Evolutionary conservation across 2,888 invertebrate species (phyloP).

Genomic region (Sminthurides aquaticus): DNA sequence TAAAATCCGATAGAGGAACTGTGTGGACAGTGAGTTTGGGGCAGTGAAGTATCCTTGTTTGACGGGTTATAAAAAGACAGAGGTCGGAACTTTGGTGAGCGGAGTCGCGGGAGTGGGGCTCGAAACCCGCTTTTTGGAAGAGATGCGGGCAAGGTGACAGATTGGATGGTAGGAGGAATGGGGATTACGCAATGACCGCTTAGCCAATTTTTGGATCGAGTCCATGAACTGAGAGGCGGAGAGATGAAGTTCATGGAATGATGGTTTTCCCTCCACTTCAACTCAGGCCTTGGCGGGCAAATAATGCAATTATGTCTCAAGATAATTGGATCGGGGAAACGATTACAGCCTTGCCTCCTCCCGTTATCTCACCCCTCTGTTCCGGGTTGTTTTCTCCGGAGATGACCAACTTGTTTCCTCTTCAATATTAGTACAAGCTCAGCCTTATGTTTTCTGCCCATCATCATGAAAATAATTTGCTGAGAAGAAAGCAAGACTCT

Average conservation of each 20-base stretch:
- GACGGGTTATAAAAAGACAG: too few relatives aligned
- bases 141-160: background rate
- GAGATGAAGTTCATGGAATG: too few relatives aligned
- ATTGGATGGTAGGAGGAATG: background rate
- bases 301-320: slow-evolving; percentile 2
- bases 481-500: background rate
- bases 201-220: too few relatives aligned
- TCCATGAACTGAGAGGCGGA: too few relatives aligned
- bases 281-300: background rate
- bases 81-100: background rate
- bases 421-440: background rate
- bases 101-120: background rate
- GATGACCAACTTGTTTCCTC: background rate
- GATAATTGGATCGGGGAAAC: slow-evolving; percentile 3
- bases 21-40: background rate
- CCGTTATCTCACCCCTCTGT: background rate
- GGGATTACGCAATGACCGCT: too few relatives aligned
- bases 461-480: background rate
- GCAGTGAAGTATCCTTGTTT: too few relatives aligned
- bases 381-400: background rate
- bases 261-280: background rate
- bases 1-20: too few relatives aligned
- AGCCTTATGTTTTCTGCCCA: background rate
- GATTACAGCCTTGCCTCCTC: slow-evolving; percentile 1
- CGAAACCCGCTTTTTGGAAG: background rate